A percentile compares a stretch with the other conserved stretches of the same genome.
phyloP scores from a whole-genome alignment of 1,140 invertebrate genomes.

The Penaeus chinensis region DNA sequence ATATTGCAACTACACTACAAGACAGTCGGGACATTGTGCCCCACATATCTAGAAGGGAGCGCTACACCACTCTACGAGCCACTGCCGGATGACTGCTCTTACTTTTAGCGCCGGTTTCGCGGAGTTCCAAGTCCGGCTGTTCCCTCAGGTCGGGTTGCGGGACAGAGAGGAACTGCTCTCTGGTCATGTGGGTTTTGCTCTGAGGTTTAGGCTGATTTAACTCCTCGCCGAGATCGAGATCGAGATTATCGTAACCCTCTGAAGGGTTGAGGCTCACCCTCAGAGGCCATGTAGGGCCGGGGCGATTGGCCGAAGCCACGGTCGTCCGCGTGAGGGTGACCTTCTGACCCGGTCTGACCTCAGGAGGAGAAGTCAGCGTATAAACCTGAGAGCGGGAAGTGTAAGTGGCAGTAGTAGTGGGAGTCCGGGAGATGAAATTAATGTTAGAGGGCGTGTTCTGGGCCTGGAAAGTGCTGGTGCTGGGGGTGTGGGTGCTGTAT shows the following conservation, averaged over 20 bases:
- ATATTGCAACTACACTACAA: too few species aligned
- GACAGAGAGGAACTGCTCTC: slow-evolving; percentile 47
- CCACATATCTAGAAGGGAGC: too few species aligned
- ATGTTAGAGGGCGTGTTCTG: background rate
- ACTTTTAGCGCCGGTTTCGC: slow-evolving; percentile 44
- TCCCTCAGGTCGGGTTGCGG: slow-evolving; percentile 40
- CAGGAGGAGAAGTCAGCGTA: slow-evolving; percentile 42
- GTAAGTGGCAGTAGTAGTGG: background rate
- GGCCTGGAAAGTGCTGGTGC: background rate
- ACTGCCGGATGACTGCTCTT: slow-evolving; percentile 7
- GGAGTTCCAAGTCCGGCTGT: slow-evolving; percentile 34
- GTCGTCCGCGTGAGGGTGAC: slow-evolving; percentile 27
- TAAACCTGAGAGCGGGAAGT: slow-evolving; percentile 28
- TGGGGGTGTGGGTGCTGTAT: slow-evolving; percentile 38
- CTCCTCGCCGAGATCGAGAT: slow-evolving; percentile 50
- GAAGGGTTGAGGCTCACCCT: slow-evolving; percentile 38
- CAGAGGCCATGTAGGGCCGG: slow-evolving; percentile 44
- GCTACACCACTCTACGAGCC: too few species aligned
- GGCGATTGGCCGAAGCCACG: slow-evolving; percentile 33
- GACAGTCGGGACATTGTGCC: too few species aligned
- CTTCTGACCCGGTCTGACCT: background rate
- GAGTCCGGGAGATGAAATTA: background rate
- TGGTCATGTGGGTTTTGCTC: slow-evolving; percentile 53
- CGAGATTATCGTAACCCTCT: slow-evolving; percentile 51
- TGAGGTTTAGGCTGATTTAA: slow-evolving; percentile 13